Percentiles rank a stretch among this genome's conserved stretches.
phyloP scores from a whole-genome alignment of 1,140 invertebrate genomes.

The Chironomus tepperi region DNA sequence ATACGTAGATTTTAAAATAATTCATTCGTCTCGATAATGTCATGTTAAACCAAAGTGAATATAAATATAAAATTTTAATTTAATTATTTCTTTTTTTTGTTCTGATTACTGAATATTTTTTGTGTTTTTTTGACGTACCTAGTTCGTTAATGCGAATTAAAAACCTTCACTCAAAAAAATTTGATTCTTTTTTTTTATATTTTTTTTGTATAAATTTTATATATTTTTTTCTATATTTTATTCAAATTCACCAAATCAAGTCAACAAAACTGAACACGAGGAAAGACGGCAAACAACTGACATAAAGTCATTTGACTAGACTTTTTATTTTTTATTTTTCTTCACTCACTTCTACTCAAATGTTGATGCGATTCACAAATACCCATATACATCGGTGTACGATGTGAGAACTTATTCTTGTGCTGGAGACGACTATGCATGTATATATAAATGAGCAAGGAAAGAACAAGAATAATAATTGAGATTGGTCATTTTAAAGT shows the following conservation, averaged over 20 bases:
- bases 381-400: background rate
- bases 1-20: background rate
- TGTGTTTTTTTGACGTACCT: background rate
- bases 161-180: background rate
- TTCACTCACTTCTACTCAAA: background rate
- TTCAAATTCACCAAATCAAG: background rate
- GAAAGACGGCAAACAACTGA: constrained; percentile 11
- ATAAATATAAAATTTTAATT: background rate
- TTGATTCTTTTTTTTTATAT: background rate
- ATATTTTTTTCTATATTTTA: background rate
- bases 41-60: background rate
- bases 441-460: background rate
- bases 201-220: background rate
- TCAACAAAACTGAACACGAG: background rate
- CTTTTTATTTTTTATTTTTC: background rate
- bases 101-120: background rate
- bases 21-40: constrained; percentile 4
- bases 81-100: background rate
- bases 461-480: constrained; percentile 3
- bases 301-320: constrained; percentile 1
- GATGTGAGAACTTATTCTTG: background rate
- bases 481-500: constrained; percentile 12
- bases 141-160: background rate
- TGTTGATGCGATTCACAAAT: constrained; percentile 1
- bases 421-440: background rate